Base-by-base conservation (phyloP, 2,888 invertebrate genomes). In the Acleris laterana region DNA sequence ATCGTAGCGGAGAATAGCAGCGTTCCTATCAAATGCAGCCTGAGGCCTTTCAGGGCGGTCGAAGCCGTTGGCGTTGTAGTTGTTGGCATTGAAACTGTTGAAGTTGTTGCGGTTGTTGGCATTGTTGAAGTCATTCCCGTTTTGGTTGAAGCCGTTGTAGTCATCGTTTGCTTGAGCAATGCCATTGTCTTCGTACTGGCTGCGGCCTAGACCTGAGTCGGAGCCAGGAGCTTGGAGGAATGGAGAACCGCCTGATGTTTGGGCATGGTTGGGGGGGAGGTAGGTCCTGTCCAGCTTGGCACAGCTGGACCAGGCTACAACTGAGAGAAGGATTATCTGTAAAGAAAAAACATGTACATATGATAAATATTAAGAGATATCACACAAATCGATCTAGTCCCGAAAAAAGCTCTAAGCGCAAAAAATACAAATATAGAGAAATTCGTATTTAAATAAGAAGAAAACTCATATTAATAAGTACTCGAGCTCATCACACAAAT, bases 261-360 rank as follows among this genome's bases (percentile, higher is more conserved):
- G 74, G 11, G 86, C 83, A 64, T 79, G 75, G 17, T 82, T 74
- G 17, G 91, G 91, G 55, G 92, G 92, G 5, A 93, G 84, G 70
- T 92, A 92, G 28, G 82, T 83, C 61, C 81, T 85, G 77, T 90
- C 88, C 71, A 92, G 71, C 77, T 91, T 90, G 49, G 83, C 91
- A 48, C 82, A 88, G 68, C 79, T 80, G 66, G 87, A 78, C 71
- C 83, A 75, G 63, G 85, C 78, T 55, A 86, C 77, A 20, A 81
- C 77, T 7, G 85, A 80, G 70, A 92, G 51, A 38, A 90, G 65
- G 56, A 89, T 79, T 58, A 91, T 75, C 92, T 93, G 83, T 5
- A 85, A 60, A 5, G 38, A 9, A 32, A 32, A 32, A n/a, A n/a
- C n/a, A n/a, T n/a, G n/a, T n/a, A n/a, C 1, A 56, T 20, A 22